A percentile compares a stretch with the other conserved stretches of the same genome.
These are phyloP conservation scores for Seriola aureovittata DNA, from an alignment of 2,113 vertebrate genomes.

Conservation along the genomic window DNA sequence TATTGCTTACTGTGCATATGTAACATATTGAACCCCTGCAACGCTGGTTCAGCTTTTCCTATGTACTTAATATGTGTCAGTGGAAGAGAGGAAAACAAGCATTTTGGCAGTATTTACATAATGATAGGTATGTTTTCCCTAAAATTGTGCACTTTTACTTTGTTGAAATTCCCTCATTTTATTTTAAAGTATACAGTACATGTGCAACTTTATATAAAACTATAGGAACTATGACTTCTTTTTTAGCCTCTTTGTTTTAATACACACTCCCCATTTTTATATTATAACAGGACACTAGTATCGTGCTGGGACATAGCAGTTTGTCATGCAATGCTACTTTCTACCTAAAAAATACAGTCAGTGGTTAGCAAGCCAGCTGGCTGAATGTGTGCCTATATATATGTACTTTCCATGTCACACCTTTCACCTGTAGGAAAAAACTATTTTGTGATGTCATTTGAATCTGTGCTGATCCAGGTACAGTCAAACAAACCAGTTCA, in stretches of 20 bases:
- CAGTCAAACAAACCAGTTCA: constrained; percentile 36
- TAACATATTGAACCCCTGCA: constrained; percentile 67
- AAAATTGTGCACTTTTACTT: constrained; percentile 54
- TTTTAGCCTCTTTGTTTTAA: constrained; percentile 47
- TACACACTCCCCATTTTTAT: constrained; percentile 40
- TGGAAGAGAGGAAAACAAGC: constrained; percentile 41
- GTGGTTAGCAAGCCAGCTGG: constrained; percentile 64
- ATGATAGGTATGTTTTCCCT: constrained; percentile 42
- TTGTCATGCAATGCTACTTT: constrained; percentile 57
- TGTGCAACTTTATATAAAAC: constrained; percentile 42
- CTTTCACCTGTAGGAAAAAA: constrained; percentile 39
- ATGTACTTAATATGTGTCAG: constrained; percentile 37
- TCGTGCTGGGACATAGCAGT: constrained; percentile 24
- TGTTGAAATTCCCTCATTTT: constrained; percentile 10
- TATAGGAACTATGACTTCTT: constrained; percentile 22
- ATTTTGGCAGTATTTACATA: constrained; percentile 77
- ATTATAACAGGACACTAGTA: constrained; percentile 28
- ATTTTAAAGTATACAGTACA: constrained; percentile 29
- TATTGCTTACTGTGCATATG: constrained; percentile 75
- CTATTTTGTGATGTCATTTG: constrained; percentile 56
- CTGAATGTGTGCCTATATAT: constrained; percentile 79
- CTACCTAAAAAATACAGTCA: constrained; percentile 62
- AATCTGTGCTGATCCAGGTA: constrained; percentile 47
- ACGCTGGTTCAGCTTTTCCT: constrained; percentile 62
- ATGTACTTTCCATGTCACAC: constrained; percentile 52